Evolutionary conservation across 2,888 invertebrate species (phyloP).

Genomic region (Stomorhina lunata): DNA sequence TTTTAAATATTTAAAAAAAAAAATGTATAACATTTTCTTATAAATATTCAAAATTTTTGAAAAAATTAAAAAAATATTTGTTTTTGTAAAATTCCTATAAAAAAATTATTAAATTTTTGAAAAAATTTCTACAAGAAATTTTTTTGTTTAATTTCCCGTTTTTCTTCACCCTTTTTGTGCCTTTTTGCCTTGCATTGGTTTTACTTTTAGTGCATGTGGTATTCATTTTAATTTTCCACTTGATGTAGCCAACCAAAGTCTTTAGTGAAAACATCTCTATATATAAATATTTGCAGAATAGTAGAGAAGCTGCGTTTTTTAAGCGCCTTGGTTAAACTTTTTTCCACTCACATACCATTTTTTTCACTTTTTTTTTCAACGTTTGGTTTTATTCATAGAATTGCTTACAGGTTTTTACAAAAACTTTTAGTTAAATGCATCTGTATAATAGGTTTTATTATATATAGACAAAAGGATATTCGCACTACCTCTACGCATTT

Average conservation of each 20-base stretch:
- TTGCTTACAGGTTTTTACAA: neutral
- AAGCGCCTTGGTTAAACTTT: slow-evolving; percentile 2
- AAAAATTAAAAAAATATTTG: too few species aligned
- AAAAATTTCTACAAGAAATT: too few species aligned
- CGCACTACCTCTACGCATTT: too few species aligned
- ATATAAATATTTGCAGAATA: too few species aligned
- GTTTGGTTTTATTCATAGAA: neutral
- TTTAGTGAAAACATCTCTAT: slow-evolving; percentile 22
- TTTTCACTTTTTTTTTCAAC: neutral
- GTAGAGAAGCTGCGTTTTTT: neutral
- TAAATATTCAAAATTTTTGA: too few species aligned
- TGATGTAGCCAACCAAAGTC: slow-evolving; percentile 12
- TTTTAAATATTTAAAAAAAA: too few species aligned
- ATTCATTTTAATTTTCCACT: slow-evolving; percentile 32
- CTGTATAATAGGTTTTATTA: too few species aligned
- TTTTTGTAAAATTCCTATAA: too few species aligned
- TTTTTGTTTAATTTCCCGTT: too few species aligned
- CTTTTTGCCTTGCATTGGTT: neutral
- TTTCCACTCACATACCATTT: neutral
- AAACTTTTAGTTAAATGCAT: neutral
- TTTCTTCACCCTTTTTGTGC: neutral
- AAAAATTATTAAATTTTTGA: too few species aligned
- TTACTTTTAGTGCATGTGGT: slow-evolving; percentile 35
- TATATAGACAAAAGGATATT: too few species aligned
- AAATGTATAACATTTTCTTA: too few species aligned